Evolutionary conservation across 2,888 invertebrate species (phyloP), one percentile per base, ranked within the genome.

Genomic region (Spodoptera exigua): DNA sequence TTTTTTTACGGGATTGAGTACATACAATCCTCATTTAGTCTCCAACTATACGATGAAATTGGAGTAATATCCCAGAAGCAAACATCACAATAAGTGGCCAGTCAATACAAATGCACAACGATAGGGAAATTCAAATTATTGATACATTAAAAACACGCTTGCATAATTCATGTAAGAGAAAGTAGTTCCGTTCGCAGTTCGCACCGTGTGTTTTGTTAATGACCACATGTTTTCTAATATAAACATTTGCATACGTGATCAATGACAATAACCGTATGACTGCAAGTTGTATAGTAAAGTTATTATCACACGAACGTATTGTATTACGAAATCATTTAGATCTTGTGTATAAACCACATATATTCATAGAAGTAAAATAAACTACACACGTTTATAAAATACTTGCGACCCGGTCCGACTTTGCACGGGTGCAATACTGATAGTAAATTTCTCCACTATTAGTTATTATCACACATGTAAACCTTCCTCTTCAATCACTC

Each of bases 91-190:
- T 53, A 16, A n/a, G 10, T 34, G 39, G 47, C 72, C 60, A 51
- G n/a, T 41, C 21, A 16, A 46, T 39, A 36, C 36, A 43, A 54
- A 46, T 49, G 46, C 45, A 51, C 46, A 62, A 51, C 52, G 58
- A 71, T 53, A 67, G 59, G 58, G 58, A 74, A 65, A 61, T 70
- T 65, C 43, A 64, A 64, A 72, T 67, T 60, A 75, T 76, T 61
- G 70, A 76, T 79, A 60, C 61, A 77, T 66, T 72, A 46, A 71
- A 63, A 60, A 59, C 69, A 47, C 51, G 56, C 61, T 72, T 74
- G 63, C 66, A 70, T 74, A 74, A 77, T 78, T 79, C 70, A 77
- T 70, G 51, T 36, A 21, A 65, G 70, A 61, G 79, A 78, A 76
- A 76, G 79, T 69, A 52, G 61, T 76, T 70, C 64, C 66, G 62